Evolutionary conservation across 2,888 invertebrate genomes (phyloP), one percentile per base, ranked within the genome.

Genomic region (Sisyra nigra): DNA sequence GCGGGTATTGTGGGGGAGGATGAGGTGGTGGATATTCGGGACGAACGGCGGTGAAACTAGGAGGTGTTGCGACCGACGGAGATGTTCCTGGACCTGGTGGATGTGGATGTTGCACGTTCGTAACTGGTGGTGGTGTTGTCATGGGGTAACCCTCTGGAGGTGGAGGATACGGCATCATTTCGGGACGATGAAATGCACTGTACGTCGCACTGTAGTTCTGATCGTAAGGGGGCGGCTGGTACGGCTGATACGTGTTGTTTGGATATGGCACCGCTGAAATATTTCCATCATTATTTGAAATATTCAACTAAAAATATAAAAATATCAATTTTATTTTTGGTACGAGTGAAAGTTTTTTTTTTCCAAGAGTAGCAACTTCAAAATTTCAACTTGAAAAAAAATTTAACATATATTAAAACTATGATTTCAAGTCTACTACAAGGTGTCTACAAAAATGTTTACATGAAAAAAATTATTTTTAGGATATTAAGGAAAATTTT

Each of bases 111-210:
- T 32, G 14, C 10, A 14, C 14, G 6, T 41, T 32, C 2, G 41
- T n/a, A 13, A 32, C 14, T 7, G 34, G 34, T 4, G 34, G 42
- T 13, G 33, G 34, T 13, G 33, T 8, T 8, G 19, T 14, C 9
- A 11, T 18, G 2, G 17, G 6, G 31, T 30, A 10, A 13, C 15
- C 31, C 6, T n/a, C 14, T 2, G 30, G 14, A 2, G 39, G 29
- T 37, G 10, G 17, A 2, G 40, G 32, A 15, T 13, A 31, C 9
- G 41, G 44, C 18, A 36, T 30, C 30, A 46, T 33, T 2, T 46
- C 47, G 5, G 47, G 47, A 13, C 47, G 35, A 40, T 47, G 47
- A 19, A 46, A 46, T 6, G 46, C 44, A 34, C 45, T 41, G 39
- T 46, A 44, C 37, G 41, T 19, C 41, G 44, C 14, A 35, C 42